A percentile compares a stretch with the other conserved stretches of the same genome.
phyloP scores from a whole-genome alignment of 2,888 invertebrate species.

The Zaprionus obscuricornis region DNA sequence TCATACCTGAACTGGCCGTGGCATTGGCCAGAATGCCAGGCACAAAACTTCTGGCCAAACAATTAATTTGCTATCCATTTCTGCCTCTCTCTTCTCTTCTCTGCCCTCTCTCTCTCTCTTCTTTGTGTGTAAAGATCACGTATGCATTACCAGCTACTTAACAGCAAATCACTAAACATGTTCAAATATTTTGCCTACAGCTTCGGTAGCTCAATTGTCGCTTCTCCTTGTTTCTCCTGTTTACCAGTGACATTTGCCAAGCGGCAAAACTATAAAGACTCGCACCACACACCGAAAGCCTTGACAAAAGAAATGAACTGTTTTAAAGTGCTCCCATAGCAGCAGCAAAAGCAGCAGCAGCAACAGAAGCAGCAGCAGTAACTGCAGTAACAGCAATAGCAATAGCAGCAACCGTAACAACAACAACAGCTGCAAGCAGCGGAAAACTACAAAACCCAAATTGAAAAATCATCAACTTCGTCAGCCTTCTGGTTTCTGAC shows the following conservation, averaged over 20 bases:
- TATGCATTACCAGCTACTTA: slow-evolving; percentile 76
- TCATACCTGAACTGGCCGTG: slow-evolving; percentile 49
- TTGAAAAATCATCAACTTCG: slow-evolving; percentile 73
- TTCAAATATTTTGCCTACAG: slow-evolving; percentile 73
- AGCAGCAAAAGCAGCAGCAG: slow-evolving; percentile 12
- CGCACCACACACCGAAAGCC: slow-evolving; percentile 41
- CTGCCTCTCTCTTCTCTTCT: background rate
- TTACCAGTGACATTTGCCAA: slow-evolving; percentile 59
- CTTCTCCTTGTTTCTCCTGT: slow-evolving; percentile 6
- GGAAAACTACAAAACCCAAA: slow-evolving; percentile 79
- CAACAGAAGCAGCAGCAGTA: slow-evolving; percentile 6
- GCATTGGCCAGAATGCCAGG: slow-evolving; percentile 45
- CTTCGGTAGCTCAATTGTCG: slow-evolving; percentile 57
- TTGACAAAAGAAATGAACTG: slow-evolving; percentile 80
- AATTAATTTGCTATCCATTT: slow-evolving; percentile 51
- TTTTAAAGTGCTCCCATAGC: slow-evolving; percentile 73
- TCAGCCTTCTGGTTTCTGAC: slow-evolving; percentile 42
- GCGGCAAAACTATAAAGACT: slow-evolving; percentile 67
- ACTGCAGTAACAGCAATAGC: slow-evolving; percentile 14
- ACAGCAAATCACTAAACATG: slow-evolving; percentile 79
- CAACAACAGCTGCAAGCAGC: slow-evolving; percentile 46
- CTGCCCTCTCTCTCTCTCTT: background rate
- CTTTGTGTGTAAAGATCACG: background rate
- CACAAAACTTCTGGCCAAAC: slow-evolving; percentile 36
- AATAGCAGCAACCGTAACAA: slow-evolving; percentile 8